Evolutionary conservation across 2,888 invertebrate species (phyloP).

Genomic region (Mylabris sibirica): DNA sequence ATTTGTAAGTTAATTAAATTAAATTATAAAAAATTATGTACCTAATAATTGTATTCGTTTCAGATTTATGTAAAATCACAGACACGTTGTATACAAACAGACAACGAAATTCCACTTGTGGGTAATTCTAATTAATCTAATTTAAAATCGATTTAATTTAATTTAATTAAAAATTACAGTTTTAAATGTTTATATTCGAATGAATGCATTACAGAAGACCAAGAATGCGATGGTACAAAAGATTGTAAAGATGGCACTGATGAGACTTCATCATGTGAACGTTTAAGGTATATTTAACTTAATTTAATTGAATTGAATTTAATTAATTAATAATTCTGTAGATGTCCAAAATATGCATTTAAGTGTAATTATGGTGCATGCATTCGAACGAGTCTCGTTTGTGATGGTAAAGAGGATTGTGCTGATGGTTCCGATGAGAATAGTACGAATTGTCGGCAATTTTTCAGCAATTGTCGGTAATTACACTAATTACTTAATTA

Average conservation of each 20-base stretch:
- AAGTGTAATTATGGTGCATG: not conserved
- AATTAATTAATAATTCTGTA: not conserved
- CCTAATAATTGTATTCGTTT: not conserved
- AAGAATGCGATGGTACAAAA: slow-evolving; percentile 63
- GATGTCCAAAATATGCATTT: not conserved
- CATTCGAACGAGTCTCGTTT: not conserved
- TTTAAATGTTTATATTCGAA: slow-evolving; percentile 42
- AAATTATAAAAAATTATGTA: not conserved
- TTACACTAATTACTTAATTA: not conserved
- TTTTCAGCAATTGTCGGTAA: not conserved
- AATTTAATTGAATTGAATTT: not conserved
- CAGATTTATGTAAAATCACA: not conserved
- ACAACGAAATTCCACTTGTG: not conserved
- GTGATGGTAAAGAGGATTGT: slow-evolving; percentile 2
- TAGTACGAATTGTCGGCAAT: not conserved
- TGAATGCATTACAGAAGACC: slow-evolving; percentile 56
- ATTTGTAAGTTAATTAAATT: not conserved
- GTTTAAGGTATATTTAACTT: not conserved
- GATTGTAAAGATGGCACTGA: slow-evolving; percentile 65
- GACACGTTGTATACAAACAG: not conserved
- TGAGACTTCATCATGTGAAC: slow-evolving; percentile 49
- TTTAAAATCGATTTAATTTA: not conserved
- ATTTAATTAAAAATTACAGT: not conserved
- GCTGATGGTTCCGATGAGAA: not conserved
- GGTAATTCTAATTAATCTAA: not conserved